Conservation (phyloP, 35 echinoderm and acorn worm species). For the Ptychodera flava region DNA sequence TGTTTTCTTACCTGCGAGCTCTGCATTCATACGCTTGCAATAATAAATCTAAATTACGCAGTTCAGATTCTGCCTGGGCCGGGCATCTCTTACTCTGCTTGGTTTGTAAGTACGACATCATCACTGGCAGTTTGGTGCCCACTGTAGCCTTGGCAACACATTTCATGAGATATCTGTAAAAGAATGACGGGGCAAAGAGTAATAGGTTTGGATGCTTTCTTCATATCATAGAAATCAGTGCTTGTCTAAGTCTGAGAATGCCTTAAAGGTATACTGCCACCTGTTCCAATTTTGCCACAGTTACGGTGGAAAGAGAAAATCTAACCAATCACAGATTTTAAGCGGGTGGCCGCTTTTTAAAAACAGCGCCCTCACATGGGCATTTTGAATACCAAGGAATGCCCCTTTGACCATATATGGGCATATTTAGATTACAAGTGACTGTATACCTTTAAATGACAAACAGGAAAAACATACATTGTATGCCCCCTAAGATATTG, state of each 20-base stretch:
- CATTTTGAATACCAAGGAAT: too few species aligned
- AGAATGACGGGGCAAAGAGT: background rate
- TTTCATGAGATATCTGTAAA: constrained; percentile 80
- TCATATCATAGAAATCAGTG: background rate
- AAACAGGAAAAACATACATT: too few species aligned
- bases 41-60: constrained; percentile 53
- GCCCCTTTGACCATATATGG: too few species aligned
- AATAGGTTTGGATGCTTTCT: background rate
- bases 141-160: constrained; percentile 27
- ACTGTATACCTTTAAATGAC: too few species aligned
- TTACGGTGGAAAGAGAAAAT: background rate
- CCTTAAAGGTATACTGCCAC: too few species aligned
- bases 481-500: too few species aligned
- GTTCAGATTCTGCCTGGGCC: constrained; percentile 28
- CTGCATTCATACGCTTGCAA: constrained; percentile 72
- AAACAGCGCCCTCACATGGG: too few species aligned
- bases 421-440: too few species aligned
- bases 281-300: background rate
- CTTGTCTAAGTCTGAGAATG: background rate
- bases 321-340: background rate
- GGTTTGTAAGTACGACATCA: constrained; percentile 53
- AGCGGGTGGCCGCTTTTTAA: too few species aligned
- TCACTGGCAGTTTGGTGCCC: constrained; percentile 26
- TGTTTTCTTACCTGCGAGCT: constrained; percentile 47
- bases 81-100: constrained; percentile 22